Conservation (phyloP, 2,888 invertebrate species). For the Chymomyza caudatula region DNA sequence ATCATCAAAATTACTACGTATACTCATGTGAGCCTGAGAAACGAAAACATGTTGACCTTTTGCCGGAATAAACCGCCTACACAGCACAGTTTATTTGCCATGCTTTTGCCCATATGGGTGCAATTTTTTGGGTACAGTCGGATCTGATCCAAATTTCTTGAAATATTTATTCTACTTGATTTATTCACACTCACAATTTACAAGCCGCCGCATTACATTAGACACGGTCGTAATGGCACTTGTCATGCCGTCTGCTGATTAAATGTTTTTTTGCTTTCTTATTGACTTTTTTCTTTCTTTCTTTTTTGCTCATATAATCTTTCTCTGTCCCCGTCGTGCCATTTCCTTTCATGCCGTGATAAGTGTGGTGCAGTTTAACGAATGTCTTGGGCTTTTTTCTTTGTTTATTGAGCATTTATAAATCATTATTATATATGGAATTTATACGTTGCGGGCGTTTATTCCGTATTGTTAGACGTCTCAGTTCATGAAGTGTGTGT, state of each 20-base stretch:
- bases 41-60: no score
- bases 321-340: not conserved
- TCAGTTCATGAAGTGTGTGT: not conserved
- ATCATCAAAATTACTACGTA: no score
- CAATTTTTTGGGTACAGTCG: no score
- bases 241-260: not conserved
- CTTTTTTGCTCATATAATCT: not conserved
- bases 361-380: not conserved
- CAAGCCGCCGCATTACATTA: not conserved
- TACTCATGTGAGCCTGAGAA: no score
- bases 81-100: no score
- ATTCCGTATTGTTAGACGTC: not conserved
- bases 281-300: not conserved
- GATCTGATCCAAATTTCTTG: no score
- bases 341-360: not conserved
- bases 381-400: not conserved
- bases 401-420: not conserved
- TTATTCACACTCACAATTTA: slow-evolving; percentile 22
- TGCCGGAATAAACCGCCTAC: no score
- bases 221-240: no score
- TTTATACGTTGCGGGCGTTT: no score
- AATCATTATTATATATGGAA: not conserved
- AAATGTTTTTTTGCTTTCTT: not conserved
- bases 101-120: no score
- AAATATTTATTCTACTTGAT: slow-evolving; percentile 30